Evolutionary conservation across 2,113 vertebrate species (phyloP), one percentile per base, ranked within the genome.

Genomic region (Saimiri boliviensis): DNA sequence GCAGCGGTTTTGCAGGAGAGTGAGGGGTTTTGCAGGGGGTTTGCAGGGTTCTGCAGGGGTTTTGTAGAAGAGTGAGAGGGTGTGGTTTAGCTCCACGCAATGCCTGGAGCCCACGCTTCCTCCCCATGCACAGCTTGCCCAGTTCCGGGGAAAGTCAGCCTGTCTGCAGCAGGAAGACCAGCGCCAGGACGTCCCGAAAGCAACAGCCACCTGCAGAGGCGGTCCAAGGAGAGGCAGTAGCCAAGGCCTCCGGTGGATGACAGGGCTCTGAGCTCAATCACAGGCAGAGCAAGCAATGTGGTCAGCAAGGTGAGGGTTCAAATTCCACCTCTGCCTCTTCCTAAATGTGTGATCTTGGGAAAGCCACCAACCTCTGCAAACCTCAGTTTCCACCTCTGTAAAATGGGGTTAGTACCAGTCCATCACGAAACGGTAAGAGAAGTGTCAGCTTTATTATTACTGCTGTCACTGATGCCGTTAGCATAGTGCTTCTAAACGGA

Each of bases 1-100:
- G 42, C 42, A 6, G 5, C 17, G 17, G 52, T 54, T 19, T 54
- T 54, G 1, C 1, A 0, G 52, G n/a, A n/a, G n/a, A n/a, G n/a
- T n/a, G n/a, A 13, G 54, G 54, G 54, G 54, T 54, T 6, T 6
- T 54, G 5, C 0, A 6, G 17, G 5, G 37, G n/a, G 47, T 47
- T 47, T 47, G 45, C 45, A 49, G 47, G 49, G 49, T 49, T 49
- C 49, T 49, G 49, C 13, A 21, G 2, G 54, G 54, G 54, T 9
- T 25, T 60, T 25, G 58, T 1, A 0, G 58, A 1, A 27, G 23
- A 60, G 23, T 60, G 58, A 27, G 58, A 60, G 58, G 58, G 10
- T 27, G 4, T 60, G 58, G 8, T n/a, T 42, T 11, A n/a, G 30
- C 49, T 71, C 37, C 5, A 12, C 21, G 47, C 37, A 21, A 30